Evolutionary conservation across 2,797 vertebrate genomes (phyloP).

Genomic region (Pseudocheirus occidentalis): DNA sequence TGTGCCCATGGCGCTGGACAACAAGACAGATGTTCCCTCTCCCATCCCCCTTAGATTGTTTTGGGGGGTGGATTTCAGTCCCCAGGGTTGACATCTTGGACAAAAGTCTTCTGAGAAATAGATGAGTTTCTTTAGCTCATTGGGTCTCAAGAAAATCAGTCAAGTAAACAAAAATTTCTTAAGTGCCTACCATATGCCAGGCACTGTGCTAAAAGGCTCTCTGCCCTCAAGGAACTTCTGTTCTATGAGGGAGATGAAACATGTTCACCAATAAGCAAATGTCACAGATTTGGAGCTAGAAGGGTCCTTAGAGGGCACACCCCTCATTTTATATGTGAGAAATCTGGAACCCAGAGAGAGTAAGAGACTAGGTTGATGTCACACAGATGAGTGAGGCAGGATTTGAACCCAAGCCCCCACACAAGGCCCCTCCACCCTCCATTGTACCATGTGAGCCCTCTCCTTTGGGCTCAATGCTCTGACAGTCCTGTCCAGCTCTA

Average conservation of each 20-base stretch:
- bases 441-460: background rate
- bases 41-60: background rate
- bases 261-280: background rate
- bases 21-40: background rate
- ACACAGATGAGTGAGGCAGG: background rate
- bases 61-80: background rate
- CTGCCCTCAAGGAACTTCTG: background rate
- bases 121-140: background rate
- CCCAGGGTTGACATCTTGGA: background rate
- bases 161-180: background rate
- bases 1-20: background rate
- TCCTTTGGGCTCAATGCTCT: background rate
- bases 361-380: background rate
- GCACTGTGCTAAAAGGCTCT: background rate
- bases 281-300: background rate
- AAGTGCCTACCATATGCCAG: background rate
- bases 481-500: background rate
- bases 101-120: background rate
- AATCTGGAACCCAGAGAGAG: background rate
- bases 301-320: background rate
- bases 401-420: background rate
- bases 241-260: background rate
- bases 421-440: background rate
- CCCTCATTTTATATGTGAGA: background rate
- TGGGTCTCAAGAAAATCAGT: background rate